These are phyloP conservation scores for Lasioglossum zephyrum DNA, from an alignment of 2,888 invertebrate species.

Conservation along the genomic window DNA sequence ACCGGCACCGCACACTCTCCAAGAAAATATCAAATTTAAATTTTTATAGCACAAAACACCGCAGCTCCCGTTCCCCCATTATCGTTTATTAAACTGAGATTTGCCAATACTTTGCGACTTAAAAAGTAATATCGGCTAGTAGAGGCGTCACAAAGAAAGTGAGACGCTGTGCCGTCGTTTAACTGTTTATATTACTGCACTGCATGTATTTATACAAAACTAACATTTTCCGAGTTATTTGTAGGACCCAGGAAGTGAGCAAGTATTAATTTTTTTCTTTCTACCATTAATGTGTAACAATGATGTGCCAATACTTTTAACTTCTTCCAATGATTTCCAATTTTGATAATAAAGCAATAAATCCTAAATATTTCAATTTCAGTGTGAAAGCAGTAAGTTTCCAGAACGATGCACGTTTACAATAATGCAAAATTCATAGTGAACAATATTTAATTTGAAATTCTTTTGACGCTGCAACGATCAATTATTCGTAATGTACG, in stretches of 20 bases:
- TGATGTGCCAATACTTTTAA: background rate
- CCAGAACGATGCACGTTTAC: background rate
- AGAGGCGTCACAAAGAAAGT: background rate
- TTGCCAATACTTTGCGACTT: conserved; percentile 1
- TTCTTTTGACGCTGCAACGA: background rate
- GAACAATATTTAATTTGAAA: background rate
- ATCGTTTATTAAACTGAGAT: conserved; percentile 27
- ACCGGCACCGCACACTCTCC: conserved; percentile 13
- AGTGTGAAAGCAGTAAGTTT: background rate
- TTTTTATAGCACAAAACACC: conserved; percentile 18
- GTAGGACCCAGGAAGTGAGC: background rate
- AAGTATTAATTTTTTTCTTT: background rate
- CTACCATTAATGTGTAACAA: background rate
- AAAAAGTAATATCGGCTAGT: background rate
- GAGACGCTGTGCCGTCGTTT: background rate
- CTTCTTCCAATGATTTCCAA: background rate
- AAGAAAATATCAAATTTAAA: conserved; percentile 24
- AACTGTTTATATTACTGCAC: background rate
- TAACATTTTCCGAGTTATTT: background rate
- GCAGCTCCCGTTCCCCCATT: background rate
- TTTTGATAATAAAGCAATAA: background rate
- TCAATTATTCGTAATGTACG: background rate
- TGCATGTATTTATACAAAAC: background rate
- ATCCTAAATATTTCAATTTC: background rate
- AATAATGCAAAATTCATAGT: background rate